These are phyloP conservation scores for Nanorana parkeri DNA, from an alignment of 2,113 vertebrate species.

Conservation along the genomic window DNA sequence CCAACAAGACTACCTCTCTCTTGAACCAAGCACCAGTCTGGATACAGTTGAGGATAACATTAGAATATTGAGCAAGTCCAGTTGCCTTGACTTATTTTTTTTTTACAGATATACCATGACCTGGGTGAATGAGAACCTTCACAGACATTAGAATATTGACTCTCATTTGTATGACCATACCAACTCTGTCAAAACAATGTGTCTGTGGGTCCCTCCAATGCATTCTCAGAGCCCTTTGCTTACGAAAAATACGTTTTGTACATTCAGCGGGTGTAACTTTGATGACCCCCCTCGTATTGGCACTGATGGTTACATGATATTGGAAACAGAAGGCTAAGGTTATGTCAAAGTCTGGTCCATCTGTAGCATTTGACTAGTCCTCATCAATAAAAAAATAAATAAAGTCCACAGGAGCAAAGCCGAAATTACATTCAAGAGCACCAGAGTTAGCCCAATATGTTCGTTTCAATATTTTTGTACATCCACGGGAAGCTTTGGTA, in stretches of 20 bases:
- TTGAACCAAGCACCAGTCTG: no score
- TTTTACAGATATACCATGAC: no score
- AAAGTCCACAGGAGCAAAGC: no score
- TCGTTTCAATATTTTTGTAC: neutral
- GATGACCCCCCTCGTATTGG: constrained; percentile 30
- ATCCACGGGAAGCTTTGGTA: constrained; percentile 4
- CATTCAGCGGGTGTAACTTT: constrained; percentile 4
- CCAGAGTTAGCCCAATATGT: neutral
- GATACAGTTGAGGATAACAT: no score
- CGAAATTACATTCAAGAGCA: no score
- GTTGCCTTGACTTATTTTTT: no score
- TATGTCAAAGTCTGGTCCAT: no score
- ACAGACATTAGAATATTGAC: neutral
- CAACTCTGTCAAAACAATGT: no score
- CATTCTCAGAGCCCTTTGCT: neutral
- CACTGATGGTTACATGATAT: constrained; percentile 25
- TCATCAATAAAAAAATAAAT: neutral
- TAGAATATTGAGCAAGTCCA: no score
- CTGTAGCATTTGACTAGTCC: constrained; percentile 17
- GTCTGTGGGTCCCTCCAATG: neutral
- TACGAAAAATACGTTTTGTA: neutral
- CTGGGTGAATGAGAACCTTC: no score
- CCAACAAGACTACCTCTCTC: no score
- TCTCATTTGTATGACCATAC: neutral
- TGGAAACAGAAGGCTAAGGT: neutral